phyloP scores from a whole-genome alignment of 2,797 vertebrate genomes.

The Malurus leucopterus region DNA sequence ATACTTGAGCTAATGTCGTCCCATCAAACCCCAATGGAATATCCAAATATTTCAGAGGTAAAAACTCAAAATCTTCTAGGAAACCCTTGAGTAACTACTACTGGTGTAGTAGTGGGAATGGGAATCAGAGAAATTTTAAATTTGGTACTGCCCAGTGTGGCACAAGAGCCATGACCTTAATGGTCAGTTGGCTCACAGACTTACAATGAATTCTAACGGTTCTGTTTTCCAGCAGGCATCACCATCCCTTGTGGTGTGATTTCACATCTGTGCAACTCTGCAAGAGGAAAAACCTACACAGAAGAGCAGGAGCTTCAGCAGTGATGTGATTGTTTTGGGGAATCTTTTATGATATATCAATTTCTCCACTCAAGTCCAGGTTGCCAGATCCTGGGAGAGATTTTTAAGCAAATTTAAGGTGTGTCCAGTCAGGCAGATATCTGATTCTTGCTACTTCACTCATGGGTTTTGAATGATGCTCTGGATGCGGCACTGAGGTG shows the following conservation, averaged over 20 bases:
- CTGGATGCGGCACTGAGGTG: neutral
- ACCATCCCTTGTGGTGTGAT: no score
- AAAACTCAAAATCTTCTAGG: neutral
- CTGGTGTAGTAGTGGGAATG: neutral
- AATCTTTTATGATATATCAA: neutral
- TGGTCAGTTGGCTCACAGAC: neutral
- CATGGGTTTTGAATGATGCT: neutral
- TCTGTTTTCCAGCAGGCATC: neutral
- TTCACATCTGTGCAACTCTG: neutral
- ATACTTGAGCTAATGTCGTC: neutral
- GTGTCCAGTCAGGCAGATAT: neutral
- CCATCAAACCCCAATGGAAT: rapidly evolving
- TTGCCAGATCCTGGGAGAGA: neutral
- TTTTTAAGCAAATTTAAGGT: neutral
- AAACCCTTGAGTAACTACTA: neutral
- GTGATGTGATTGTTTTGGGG: neutral
- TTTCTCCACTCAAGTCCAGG: neutral
- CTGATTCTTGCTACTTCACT: neutral
- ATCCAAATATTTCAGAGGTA: neutral
- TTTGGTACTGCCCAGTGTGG: neutral
- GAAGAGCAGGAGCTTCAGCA: neutral
- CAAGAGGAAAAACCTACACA: neutral
- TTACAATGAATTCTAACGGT: neutral
- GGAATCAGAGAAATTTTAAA: neutral
- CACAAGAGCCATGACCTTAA: rapidly evolving